phyloP scores from a whole-genome alignment of 2,113 vertebrate species.

The Apteryx mantelli region DNA sequence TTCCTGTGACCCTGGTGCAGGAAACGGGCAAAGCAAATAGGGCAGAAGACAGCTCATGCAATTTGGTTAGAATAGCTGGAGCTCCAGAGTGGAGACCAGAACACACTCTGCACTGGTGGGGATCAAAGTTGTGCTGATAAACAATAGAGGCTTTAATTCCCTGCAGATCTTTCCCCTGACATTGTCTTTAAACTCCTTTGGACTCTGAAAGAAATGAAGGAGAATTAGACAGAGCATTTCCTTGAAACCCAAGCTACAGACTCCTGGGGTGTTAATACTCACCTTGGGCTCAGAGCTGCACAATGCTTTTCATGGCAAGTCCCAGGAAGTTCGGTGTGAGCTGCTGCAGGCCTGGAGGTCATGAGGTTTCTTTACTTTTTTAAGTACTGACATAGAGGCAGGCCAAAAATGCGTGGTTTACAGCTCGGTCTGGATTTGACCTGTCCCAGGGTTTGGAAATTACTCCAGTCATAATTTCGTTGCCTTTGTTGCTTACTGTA shows the following conservation, averaged over 20 bases:
- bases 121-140: not conserved
- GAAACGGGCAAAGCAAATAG: not conserved
- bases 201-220: not conserved
- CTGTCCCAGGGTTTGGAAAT: not conserved
- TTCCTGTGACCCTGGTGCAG: not conserved
- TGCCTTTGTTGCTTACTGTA: not conserved
- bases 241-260: not conserved
- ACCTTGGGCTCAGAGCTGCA: not conserved
- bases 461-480: not conserved
- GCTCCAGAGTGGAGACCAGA: not conserved
- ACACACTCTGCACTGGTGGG: not conserved
- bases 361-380: not conserved
- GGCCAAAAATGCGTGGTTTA: not conserved
- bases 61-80: not conserved
- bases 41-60: not conserved
- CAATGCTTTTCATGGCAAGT: not conserved
- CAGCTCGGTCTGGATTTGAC: not conserved
- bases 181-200: not conserved
- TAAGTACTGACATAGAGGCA: not conserved
- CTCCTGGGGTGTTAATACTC: not conserved
- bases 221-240: constrained; percentile 6
- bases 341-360: not conserved
- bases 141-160: not conserved
- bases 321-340: not conserved
- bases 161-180: not conserved